Base-by-base conservation (phyloP, 2,888 invertebrate species). In the Drosophila fungiperda region DNA sequence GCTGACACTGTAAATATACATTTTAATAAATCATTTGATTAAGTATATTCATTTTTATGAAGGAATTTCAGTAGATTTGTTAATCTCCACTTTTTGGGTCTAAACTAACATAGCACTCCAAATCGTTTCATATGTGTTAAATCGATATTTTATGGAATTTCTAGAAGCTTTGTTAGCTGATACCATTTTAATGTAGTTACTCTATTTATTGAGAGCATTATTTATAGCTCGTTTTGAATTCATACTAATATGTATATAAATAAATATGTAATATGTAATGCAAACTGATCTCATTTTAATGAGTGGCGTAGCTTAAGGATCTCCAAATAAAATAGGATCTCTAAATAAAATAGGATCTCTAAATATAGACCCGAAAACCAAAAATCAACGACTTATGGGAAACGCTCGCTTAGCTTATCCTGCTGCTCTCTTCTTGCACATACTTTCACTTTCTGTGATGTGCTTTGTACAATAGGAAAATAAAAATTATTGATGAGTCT, bases 1-100 rank as follows among this genome's bases (percentile, higher is more conserved):
- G 90, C 95, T 95, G 4, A 96, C 95, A 71, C 95, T 95, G 15
- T 1, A 8, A 58, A 20, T n/a, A 15, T 1, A 33, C 9, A 12
- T n/a, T 32, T 7, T 8, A 17, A 23, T 45, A 45, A 1, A 15
- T 23, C 7, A 23, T 15, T 20, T 20, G 12, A 20, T 38, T 38
- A 26, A n/a, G 26, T 11, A 26, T 38, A 55, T 11, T 36, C 36
- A 26, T 23, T 15, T 12, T 17, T 17, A n/a, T 26, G 12, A 38
- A 26, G n/a, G 38, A 26, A 26, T 38, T 36, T 26, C 9, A 20
- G n/a, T 9, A 12, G n/a, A 11, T 55, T 26, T n/a, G 7, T 12
- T 29, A 55, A 38, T 38, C 36, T n/a, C n/a, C 55, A 29, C 29
- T 57, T 29, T 57, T 40, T 20, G 15, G 29, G 8, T 15, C 3